Conservation (phyloP, 2,113 vertebrate genomes). For the Amphiprion percula region DNA sequence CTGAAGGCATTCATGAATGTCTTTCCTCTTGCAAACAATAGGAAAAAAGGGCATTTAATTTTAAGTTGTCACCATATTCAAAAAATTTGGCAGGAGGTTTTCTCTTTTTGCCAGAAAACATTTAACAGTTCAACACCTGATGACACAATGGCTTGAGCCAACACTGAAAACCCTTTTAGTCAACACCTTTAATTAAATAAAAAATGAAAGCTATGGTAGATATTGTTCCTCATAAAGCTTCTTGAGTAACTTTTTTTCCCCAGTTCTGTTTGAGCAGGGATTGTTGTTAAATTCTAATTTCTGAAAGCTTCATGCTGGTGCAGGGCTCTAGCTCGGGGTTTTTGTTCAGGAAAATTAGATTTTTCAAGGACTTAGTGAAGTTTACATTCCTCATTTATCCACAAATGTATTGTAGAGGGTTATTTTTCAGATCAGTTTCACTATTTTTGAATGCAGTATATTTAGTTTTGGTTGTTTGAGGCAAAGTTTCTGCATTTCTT, state of each 20-base stretch:
- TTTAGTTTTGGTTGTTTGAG: too few species aligned
- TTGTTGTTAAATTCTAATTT: neutral
- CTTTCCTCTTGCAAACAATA: constrained; percentile 1
- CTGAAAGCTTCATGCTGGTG: neutral
- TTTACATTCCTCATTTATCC: too few species aligned
- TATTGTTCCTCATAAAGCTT: neutral
- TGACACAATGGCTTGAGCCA: neutral
- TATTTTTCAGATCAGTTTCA: too few species aligned
- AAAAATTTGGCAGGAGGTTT: constrained; percentile 3
- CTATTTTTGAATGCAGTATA: too few species aligned
- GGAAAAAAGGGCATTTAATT: constrained; percentile 16
- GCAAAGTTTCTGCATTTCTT: neutral
- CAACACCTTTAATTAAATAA: constrained; percentile 30
- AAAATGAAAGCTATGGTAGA: neutral
- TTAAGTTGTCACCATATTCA: constrained; percentile 2
- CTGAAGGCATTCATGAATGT: constrained; percentile 18
- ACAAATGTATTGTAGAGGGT: too few species aligned
- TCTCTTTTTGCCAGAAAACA: constrained; percentile 11
- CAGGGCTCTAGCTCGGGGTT: too few species aligned
- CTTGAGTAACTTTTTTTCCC: neutral
- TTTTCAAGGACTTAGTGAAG: too few species aligned
- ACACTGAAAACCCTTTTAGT: constrained; percentile 25
- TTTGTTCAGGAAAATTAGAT: too few species aligned
- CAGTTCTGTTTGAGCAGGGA: neutral
- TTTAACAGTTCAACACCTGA: constrained; percentile 4